These are phyloP conservation scores for Magallana nippona DNA, from an alignment of 2,888 invertebrate species.

Conservation along the genomic window DNA sequence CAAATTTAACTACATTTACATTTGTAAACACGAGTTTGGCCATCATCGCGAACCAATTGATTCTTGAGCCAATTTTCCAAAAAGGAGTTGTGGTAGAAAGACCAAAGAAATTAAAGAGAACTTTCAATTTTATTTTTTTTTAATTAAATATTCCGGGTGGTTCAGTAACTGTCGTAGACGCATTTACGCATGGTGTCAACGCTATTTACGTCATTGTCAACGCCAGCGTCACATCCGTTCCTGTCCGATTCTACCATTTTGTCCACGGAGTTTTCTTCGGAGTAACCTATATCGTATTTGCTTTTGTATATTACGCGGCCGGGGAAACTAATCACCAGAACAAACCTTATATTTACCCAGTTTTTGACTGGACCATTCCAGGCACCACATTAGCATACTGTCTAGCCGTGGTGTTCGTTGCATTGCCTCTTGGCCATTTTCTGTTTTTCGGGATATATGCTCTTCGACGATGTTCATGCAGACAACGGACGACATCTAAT, in stretches of 20 bases:
- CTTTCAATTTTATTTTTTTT: no score
- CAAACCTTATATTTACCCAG: conserved; percentile 56
- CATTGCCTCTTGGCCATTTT: conserved; percentile 44
- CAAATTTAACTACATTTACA: no score
- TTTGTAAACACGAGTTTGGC: no score
- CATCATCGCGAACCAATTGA: no score
- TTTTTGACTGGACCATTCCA: conserved; percentile 56
- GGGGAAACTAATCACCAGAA: conserved; percentile 56
- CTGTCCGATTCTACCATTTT: conserved; percentile 63
- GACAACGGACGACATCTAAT: background rate
- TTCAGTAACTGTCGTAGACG: conserved; percentile 54
- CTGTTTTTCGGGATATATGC: conserved; percentile 16
- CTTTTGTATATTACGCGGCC: conserved; percentile 53
- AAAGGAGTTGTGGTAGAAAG: no score
- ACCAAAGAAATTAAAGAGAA: no score
- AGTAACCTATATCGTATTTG: conserved; percentile 56
- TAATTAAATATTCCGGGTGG: background rate
- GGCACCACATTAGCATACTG: conserved; percentile 37
- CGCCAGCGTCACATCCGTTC: conserved; percentile 61
- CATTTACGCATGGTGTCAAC: conserved; percentile 64
- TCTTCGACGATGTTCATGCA: background rate
- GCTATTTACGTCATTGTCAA: conserved; percentile 66
- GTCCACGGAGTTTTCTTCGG: conserved; percentile 60
- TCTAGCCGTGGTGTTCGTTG: conserved; percentile 45
- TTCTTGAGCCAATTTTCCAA: background rate